phyloP scores from a whole-genome alignment of 2,888 invertebrate genomes.

The Tipula helvola region DNA sequence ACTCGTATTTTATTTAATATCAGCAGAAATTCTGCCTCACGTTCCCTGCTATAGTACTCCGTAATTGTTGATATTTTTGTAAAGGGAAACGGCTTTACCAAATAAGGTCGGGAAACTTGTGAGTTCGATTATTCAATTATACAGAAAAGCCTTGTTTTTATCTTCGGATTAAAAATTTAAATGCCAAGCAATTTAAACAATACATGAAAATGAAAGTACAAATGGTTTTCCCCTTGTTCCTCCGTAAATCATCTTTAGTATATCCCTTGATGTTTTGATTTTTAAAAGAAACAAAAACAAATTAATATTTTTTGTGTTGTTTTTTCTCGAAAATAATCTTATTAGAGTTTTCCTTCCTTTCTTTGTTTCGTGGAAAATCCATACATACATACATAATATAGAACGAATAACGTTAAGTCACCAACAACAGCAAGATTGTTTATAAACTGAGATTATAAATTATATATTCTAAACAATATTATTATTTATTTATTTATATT shows the following conservation, averaged over 20 bases:
- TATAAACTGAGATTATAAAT: background rate
- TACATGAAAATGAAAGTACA: background rate
- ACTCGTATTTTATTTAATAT: too few relatives aligned
- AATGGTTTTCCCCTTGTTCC: background rate
- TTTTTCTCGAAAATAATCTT: background rate
- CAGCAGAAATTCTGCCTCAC: too few relatives aligned
- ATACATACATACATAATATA: background rate
- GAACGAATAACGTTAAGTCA: too few relatives aligned
- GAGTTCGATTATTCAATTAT: too few relatives aligned
- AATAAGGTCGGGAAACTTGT: too few relatives aligned
- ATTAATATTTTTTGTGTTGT: background rate
- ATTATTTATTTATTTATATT: too few relatives aligned
- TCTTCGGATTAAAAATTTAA: background rate
- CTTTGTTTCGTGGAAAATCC: background rate
- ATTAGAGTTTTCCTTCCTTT: background rate
- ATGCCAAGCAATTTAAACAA: background rate
- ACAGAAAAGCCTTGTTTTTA: background rate
- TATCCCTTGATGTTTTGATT: background rate
- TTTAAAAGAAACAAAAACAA: background rate
- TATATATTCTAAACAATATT: background rate
- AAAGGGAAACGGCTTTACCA: too few relatives aligned
- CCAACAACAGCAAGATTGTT: background rate
- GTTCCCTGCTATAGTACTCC: too few relatives aligned
- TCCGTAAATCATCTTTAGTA: background rate
- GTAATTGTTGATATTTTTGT: too few relatives aligned